Evolutionary conservation across 2,888 invertebrate species (phyloP), one percentile per base, ranked within the genome.

Genomic region (Chymomyza caudatula): DNA sequence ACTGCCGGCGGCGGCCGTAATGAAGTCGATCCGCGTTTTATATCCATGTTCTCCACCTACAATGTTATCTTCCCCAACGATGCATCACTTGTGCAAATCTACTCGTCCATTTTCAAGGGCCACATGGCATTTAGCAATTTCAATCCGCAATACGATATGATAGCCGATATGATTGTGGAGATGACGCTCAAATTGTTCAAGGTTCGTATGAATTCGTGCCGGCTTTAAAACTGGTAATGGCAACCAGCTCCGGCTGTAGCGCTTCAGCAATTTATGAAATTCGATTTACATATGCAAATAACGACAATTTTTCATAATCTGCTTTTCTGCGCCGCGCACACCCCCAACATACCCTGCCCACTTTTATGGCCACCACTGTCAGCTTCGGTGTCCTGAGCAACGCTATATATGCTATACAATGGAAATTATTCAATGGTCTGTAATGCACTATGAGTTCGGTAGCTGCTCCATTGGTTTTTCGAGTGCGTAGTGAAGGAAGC

Each of bases 1-100:
- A 94, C 94, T 79, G 95, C 97, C 17, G 97, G 97, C 1, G 97
- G 97, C 13, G 97, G 97, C 0, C 93, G 97, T 74, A 97, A 97
- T 87, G 96, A 95, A 83, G 96, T 97, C 13, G 97, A 98, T 90
- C 95, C 96, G 0, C 93, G 98, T 68, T 98, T 98, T 88, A 93
- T 97, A 80, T 97, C 97, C 0, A 94, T 96, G 93, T 98, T 97
- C 91, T 94, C 95, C 0, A 94, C 95, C 0, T 96, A 95, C 90
- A 97, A 97, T 90, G 94, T 98, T 74, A 94, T 95, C 8, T 96
- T 96, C 88, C 97, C 97, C 0, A 92, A 94, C 0, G 94, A 95
- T 65, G 92, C 91, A 44, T 96, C 97, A 0, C 91, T 98, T 3
- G 92, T 92, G 49, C 95, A 95, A 78, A 96, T 98, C 83, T 98